A percentile compares a stretch with the other conserved stretches of the same genome.
These are phyloP conservation scores for Euglossa dilemma DNA, from an alignment of 1,140 invertebrate species.

Conservation along the genomic window DNA sequence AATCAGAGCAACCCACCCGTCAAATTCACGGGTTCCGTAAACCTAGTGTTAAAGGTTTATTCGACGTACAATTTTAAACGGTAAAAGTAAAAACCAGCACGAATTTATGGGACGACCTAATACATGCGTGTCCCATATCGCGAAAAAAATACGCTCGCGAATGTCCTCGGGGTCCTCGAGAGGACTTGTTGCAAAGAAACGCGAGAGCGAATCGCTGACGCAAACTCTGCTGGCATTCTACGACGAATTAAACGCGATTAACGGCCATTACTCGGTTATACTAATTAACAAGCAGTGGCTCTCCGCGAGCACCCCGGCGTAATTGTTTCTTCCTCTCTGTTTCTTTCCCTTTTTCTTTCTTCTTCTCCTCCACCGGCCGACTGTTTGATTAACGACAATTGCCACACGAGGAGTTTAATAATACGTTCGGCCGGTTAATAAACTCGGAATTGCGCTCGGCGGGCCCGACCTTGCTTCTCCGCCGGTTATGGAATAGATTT, in stretches of 20 bases:
- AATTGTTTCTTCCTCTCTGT: conserved; percentile 19
- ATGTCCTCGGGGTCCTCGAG: neutral
- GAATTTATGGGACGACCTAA: no score
- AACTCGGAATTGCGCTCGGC: neutral
- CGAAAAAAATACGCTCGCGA: conserved; percentile 3
- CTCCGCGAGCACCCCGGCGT: neutral
- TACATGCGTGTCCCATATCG: no score
- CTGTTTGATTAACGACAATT: conserved; percentile 21
- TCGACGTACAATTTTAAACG: no score
- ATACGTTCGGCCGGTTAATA: neutral
- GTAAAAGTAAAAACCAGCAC: no score
- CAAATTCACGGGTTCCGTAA: no score
- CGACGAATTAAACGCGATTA: conserved; percentile 61
- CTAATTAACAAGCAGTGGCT: conserved; percentile 54
- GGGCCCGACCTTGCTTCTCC: conserved; percentile 13
- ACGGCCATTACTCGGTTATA: conserved; percentile 50
- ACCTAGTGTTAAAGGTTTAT: no score
- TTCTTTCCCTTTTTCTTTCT: neutral
- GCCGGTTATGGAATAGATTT: conserved; percentile 43
- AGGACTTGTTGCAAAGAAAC: conserved; percentile 31
- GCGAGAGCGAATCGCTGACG: conserved; percentile 46
- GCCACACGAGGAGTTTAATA: neutral
- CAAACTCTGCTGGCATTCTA: conserved; percentile 14
- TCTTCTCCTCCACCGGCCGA: neutral
- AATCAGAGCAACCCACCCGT: no score